Evolutionary conservation across 2,797 vertebrate species (phyloP), one percentile per base, ranked within the genome.

Genomic region (Paedocypris micromegethes): DNA sequence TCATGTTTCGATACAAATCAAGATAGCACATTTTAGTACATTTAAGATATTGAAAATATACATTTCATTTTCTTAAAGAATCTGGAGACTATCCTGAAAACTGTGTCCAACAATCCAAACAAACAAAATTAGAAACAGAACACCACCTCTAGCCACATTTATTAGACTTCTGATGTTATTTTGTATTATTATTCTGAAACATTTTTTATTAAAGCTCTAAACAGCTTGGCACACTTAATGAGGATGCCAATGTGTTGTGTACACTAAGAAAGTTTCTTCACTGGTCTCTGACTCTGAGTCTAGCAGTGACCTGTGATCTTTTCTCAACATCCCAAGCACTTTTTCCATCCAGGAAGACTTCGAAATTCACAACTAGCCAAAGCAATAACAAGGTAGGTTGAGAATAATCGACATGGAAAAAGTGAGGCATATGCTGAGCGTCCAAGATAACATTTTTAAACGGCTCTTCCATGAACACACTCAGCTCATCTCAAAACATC

Each of bases 261-360:
- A 43, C 70, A 61, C 60, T 54, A 46, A 9, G 45, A 63, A 45
- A 78, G 43, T 57, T 6, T 45, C 38, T 50, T 68, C 64, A 68
- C 58, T 51, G 66, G 56, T 74, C 73, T 48, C 68, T 68, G 68
- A 73, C 56, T 23, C 3, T 23, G n/a, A 3, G 23, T 56, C 41
- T 45, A 43, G 9, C 6, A n/a, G 44, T 63, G 52, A 43, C 59
- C 40, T 2, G 9, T 37, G 23, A 51, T 39, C 39, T 23, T 23
- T 23, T 9, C 43, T 47, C 50, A 68, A 61, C 42, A 42, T 37
- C 4, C 43, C 5, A 5, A 37, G 47, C 46, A 54, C 37, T 50
- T 48, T 54, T 60, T 54, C 50, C 48, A 46, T 7, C 23, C 48
- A 39, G 2, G 6, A 9, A 51, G 23, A 8, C 50, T 52, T 43